phyloP scores from a whole-genome alignment of 2,113 vertebrate genomes.

The Theristicus caerulescens region DNA sequence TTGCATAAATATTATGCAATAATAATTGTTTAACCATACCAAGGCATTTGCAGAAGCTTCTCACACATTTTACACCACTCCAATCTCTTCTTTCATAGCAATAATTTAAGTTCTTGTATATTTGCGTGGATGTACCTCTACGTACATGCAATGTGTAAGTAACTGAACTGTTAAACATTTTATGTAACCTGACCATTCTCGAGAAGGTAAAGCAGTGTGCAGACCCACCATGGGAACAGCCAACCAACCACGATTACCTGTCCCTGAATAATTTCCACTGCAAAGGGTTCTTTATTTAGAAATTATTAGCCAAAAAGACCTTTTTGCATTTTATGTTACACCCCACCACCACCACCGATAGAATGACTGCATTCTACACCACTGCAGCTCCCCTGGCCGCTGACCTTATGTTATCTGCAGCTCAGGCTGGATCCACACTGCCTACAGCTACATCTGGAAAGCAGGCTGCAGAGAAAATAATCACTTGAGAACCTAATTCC shows the following conservation, averaged over 20 bases:
- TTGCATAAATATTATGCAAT: background rate
- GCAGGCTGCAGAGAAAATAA: background rate
- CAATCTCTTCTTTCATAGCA: background rate
- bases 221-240: background rate
- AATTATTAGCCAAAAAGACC: background rate
- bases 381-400: background rate
- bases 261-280: background rate
- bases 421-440: background rate
- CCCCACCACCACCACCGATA: rapidly evolving
- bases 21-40: background rate
- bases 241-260: background rate
- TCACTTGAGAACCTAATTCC: background rate
- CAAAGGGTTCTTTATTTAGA: background rate
- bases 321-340: background rate
- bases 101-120: background rate
- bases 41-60: background rate
- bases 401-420: background rate
- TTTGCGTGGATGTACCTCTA: background rate
- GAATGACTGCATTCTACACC: background rate
- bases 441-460: background rate
- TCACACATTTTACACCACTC: background rate
- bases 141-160: rapidly evolving
- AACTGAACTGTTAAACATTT: background rate
- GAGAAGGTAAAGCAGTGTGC: background rate
- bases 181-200: background rate